Percentiles rank a stretch among this genome's conserved stretches.
Evolutionary conservation across 1,140 invertebrate species (phyloP).

Genomic region (Neoseiulus cucumeris): DNA sequence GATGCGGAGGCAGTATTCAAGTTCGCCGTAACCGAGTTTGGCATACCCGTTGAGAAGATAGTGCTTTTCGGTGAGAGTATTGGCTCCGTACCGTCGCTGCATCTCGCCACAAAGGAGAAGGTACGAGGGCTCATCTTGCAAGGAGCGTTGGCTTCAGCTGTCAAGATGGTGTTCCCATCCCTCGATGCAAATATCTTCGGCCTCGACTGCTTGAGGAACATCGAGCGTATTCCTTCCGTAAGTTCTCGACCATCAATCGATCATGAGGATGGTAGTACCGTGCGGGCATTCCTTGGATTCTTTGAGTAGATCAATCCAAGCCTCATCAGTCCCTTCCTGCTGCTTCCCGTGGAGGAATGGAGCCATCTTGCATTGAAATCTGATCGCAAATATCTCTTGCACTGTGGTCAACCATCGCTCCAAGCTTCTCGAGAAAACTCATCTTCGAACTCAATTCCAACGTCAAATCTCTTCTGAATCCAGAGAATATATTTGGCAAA

Average conservation of each 20-base stretch:
- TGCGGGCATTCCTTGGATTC: no score
- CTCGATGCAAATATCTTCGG: background rate
- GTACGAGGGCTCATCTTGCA: background rate
- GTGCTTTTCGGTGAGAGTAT: constrained; percentile 4
- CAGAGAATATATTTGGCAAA: no score
- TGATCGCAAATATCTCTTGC: no score
- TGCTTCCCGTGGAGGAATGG: no score
- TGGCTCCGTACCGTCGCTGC: background rate
- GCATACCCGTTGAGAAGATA: background rate
- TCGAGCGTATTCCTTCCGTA: background rate
- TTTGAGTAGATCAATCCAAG: no score
- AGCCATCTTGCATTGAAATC: no score
- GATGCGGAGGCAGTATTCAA: background rate
- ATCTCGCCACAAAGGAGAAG: background rate
- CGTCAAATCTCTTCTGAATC: no score
- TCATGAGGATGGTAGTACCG: no score
- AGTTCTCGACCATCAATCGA: background rate
- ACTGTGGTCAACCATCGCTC: no score
- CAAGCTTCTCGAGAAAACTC: no score
- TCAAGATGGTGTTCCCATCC: background rate
- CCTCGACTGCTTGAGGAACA: background rate
- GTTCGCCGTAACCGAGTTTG: background rate
- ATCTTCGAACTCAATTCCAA: no score
- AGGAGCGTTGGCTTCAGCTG: background rate
- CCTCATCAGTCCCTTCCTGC: no score